A percentile compares a stretch with the other conserved stretches of the same genome.
These are phyloP conservation scores for Pachymerium ferrugineum DNA, from an alignment of 2,888 invertebrate genomes.

Conservation along the genomic window DNA sequence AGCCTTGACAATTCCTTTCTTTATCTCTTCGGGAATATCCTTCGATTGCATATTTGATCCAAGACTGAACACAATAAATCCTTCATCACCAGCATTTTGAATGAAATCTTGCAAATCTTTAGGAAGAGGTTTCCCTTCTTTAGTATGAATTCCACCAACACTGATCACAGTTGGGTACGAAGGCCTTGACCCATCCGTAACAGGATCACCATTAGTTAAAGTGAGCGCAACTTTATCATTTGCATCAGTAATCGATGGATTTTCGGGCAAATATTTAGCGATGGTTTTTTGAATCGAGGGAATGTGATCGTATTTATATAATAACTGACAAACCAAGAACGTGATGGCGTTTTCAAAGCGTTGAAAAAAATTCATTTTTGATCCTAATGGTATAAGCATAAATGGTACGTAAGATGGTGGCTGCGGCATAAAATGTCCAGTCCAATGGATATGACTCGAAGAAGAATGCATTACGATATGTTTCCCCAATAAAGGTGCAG, in stretches of 20 bases:
- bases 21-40: neutral
- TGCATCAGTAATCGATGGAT: neutral
- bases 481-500: no score
- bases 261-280: neutral
- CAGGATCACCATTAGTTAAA: neutral
- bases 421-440: no score
- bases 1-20: neutral
- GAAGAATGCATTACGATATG: no score
- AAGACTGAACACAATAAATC: constrained; percentile 11
- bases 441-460: no score
- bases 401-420: no score
- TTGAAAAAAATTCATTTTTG: no score
- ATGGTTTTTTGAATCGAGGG: neutral
- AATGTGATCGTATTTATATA: no score
- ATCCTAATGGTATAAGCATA: no score
- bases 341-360: no score
- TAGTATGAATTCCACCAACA: neutral
- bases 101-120: constrained; percentile 14
- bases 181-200: neutral
- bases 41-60: neutral
- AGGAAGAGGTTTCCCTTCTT: neutral
- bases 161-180: neutral
- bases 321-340: no score
- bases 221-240: neutral
- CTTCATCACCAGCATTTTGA: constrained; percentile 14